phyloP scores from a whole-genome alignment of 2,797 vertebrate genomes.

The Benthosema pterotum region DNA sequence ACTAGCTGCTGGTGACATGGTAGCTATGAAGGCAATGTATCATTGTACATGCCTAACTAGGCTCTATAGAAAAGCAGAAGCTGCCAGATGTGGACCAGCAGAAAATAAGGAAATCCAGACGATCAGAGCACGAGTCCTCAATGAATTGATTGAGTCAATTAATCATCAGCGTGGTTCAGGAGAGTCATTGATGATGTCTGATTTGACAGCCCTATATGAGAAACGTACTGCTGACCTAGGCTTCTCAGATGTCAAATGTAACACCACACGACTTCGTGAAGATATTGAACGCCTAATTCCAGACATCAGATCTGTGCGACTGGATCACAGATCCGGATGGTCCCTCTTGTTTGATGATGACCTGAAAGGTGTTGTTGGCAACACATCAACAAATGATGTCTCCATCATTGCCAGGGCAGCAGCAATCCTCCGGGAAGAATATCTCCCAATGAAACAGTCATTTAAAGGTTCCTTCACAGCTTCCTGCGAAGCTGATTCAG shows the following conservation, averaged over 20 bases:
- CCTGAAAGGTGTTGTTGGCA: background rate
- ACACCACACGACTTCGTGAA: background rate
- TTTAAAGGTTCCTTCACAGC: constrained; percentile 2
- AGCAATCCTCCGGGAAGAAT: constrained; percentile 3
- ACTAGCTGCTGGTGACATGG: background rate
- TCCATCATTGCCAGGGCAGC: constrained; percentile 1
- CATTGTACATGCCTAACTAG: background rate
- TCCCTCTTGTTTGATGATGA: background rate
- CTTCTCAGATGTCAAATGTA: no score
- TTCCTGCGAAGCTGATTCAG: background rate
- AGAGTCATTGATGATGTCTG: no score
- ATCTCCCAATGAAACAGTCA: background rate
- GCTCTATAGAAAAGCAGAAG: no score
- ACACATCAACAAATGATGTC: constrained; percentile 5
- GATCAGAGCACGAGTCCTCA: no score
- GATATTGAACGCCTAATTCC: background rate
- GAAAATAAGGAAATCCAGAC: no score
- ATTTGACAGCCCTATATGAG: no score
- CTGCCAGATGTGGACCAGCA: no score
- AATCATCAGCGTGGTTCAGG: no score
- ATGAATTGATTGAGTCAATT: no score
- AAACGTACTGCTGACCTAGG: no score
- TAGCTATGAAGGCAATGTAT: background rate
- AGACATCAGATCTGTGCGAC: constrained; percentile 4
- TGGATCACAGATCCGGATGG: background rate